A percentile compares a stretch with the other conserved stretches of the same genome.
Evolutionary conservation across 2,888 invertebrate genomes (phyloP).

Genomic region (Cenopis cana): DNA sequence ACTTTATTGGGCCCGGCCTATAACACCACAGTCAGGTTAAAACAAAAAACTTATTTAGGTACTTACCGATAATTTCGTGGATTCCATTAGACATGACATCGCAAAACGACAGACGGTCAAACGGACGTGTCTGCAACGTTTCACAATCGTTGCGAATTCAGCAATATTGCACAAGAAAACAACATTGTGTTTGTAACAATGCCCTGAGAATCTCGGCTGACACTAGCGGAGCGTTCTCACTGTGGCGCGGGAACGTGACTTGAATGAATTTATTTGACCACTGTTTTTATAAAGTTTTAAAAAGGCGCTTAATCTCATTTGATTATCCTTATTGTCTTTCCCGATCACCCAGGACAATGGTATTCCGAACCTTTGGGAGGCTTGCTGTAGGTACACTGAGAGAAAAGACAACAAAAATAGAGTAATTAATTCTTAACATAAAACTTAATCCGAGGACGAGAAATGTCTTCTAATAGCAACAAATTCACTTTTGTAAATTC

Average conservation of each 20-base stretch:
- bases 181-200: conserved; percentile 78
- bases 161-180: conserved; percentile 79
- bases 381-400: too few relatives aligned
- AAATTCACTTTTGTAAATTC: too few relatives aligned
- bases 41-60: too few relatives aligned
- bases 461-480: too few relatives aligned
- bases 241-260: conserved; percentile 48
- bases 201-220: conserved; percentile 68
- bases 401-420: too few relatives aligned
- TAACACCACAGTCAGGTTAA: too few relatives aligned
- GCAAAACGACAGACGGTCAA: conserved; percentile 63
- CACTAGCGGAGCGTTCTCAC: conserved; percentile 55
- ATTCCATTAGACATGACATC: conserved; percentile 64
- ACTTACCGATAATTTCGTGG: conserved; percentile 48
- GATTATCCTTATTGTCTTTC: neutral
- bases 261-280: conserved; percentile 42
- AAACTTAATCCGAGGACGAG: too few relatives aligned
- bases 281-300: conserved; percentile 11
- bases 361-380: too few relatives aligned
- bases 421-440: too few relatives aligned
- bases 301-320: neutral
- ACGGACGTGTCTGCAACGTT: conserved; percentile 70
- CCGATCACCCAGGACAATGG: too few relatives aligned
- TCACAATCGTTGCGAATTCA: conserved; percentile 76
- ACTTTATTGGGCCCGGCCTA: too few relatives aligned